Evolutionary conservation across 2,888 invertebrate species (phyloP).

Genomic region (Lithophane socia): DNA sequence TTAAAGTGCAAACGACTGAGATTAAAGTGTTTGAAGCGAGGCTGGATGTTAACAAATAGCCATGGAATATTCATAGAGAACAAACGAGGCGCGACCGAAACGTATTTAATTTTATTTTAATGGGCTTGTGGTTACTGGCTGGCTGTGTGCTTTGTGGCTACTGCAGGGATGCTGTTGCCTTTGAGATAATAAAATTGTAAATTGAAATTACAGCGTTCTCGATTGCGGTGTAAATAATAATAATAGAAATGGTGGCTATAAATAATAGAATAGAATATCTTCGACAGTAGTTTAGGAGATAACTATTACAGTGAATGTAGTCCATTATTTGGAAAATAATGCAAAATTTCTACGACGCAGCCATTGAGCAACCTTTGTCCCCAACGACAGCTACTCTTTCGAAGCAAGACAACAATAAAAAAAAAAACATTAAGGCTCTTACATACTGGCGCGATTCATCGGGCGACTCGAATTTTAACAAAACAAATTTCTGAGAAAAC

Average conservation of each 20-base stretch:
- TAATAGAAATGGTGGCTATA: neutral
- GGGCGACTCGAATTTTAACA: too few relatives aligned
- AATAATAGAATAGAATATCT: neutral
- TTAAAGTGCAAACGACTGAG: constrained; percentile 28
- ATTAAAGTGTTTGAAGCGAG: constrained; percentile 44
- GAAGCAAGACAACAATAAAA: too few relatives aligned
- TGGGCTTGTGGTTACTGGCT: constrained; percentile 36
- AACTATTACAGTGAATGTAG: neutral
- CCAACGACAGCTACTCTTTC: neutral
- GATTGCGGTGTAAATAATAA: neutral
- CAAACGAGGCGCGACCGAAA: constrained; percentile 56
- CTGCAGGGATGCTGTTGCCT: neutral
- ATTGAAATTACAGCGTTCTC: neutral
- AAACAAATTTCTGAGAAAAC: too few relatives aligned
- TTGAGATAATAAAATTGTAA: constrained; percentile 1
- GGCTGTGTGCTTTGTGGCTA: constrained; percentile 9
- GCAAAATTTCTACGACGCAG: neutral
- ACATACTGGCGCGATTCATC: too few relatives aligned
- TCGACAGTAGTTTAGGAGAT: neutral
- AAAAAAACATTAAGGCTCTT: too few relatives aligned
- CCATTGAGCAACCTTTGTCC: neutral
- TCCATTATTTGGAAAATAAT: neutral
- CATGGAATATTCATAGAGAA: constrained; percentile 70
- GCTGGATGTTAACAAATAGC: constrained; percentile 68
- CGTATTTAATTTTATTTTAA: constrained; percentile 64